Base-by-base conservation (phyloP, 1,140 invertebrate genomes). In the Brachionus paranguensis region DNA sequence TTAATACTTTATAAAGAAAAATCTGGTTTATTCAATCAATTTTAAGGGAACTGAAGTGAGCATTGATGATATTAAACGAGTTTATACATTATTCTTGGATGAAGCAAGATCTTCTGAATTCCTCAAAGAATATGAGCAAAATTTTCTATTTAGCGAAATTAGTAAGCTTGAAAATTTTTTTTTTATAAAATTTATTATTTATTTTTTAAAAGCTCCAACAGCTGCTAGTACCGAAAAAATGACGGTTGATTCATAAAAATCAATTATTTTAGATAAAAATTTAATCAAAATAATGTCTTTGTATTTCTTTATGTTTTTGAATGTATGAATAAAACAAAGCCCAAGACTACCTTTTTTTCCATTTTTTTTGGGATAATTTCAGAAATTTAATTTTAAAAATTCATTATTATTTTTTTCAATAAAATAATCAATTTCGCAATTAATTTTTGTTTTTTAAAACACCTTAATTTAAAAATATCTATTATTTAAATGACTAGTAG, bases 41-140 rank as follows among this genome's bases (percentile, higher is more conserved):
- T 45, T 65, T 10, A 85, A 91, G 89, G 90, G 87, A 4, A 89
- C 89, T 65, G 90, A 91, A 85, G 91, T 95, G 14, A 93, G 91
- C 84, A 93, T 96, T 20, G 94, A 95, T 70, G 97, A 99, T 88
- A 93, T 99, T 0, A 97, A 96, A 89, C 93, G 95, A 86, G 96
- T 96, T 0, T 99, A 99, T 89, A 93, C 93, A 0, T 87, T 99
- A 47, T 99, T 99, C 88, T 90, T 97, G 72, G 97, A 99, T 89
- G 95, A 97, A 90, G 92, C 93, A 84, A 91, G 97, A 81, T 98
- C 96, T 0, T 93, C 93, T 76, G 94, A 96, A 88, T 97, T 95
- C 89, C 91, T 99, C 0, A 95, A 95, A 88, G 95, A 98, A 89
- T 97, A 97, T 89, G 95, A 98, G 87, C 93, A 96, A 87, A 94